A percentile compares a stretch with the other conserved stretches of the same genome.
Conservation (phyloP, 1,140 invertebrate species). For the Meloidogyne chitwoodi region DNA sequence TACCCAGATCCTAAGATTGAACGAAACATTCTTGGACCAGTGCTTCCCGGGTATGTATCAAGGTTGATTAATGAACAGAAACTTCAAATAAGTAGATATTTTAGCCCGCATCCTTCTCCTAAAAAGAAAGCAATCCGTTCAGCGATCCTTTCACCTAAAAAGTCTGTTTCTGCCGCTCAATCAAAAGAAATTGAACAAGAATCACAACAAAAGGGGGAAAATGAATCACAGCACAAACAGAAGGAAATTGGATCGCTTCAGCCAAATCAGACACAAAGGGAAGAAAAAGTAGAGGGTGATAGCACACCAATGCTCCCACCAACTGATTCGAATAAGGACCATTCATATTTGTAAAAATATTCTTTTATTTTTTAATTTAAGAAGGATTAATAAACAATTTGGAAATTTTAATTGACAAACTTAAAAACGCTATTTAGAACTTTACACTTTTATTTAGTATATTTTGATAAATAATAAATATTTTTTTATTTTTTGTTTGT, state of each 20-base stretch:
- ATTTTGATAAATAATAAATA: neutral
- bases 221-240: neutral
- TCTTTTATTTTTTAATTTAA: neutral
- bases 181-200: neutral
- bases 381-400: neutral
- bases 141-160: neutral
- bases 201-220: neutral
- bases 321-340: neutral
- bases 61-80: neutral
- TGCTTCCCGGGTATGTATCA: neutral
- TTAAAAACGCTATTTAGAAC: neutral
- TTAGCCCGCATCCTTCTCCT: neutral
- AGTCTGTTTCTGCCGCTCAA: neutral
- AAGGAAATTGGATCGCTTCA: neutral
- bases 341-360: neutral
- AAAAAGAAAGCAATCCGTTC: neutral
- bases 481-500: neutral
- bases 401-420: neutral
- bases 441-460: neutral
- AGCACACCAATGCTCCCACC: neutral
- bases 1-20: constrained; percentile 31
- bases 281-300: neutral
- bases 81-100: neutral
- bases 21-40: constrained; percentile 20
- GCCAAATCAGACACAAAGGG: neutral